Evolutionary conservation across 2,888 invertebrate species (phyloP).

Genomic region (Dione juno): DNA sequence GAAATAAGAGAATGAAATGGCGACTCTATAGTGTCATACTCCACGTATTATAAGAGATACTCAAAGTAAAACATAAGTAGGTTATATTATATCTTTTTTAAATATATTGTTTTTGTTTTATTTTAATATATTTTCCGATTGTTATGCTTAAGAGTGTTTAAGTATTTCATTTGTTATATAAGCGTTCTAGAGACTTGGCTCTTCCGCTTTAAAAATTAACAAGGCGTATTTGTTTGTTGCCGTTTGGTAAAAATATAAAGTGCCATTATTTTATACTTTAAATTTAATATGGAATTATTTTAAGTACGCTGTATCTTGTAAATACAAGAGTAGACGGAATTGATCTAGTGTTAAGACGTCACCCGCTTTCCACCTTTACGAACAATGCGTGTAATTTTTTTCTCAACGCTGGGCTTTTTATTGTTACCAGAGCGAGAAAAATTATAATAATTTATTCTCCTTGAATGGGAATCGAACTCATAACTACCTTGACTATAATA

Average conservation of each 20-base stretch:
- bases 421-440: too few relatives aligned
- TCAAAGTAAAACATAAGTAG: background rate
- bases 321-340: too few relatives aligned
- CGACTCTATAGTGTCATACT: background rate
- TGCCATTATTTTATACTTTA: slow-evolving; percentile 5
- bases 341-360: too few relatives aligned
- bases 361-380: too few relatives aligned
- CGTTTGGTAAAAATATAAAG: background rate
- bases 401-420: too few relatives aligned
- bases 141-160: slow-evolving; percentile 16
- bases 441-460: too few relatives aligned
- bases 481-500: too few relatives aligned
- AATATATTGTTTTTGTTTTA: background rate
- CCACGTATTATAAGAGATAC: background rate
- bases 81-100: background rate
- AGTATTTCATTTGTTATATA: slow-evolving; percentile 6
- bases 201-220: slow-evolving; percentile 14
- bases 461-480: too few relatives aligned
- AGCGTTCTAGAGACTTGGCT: slow-evolving; percentile 13
- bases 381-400: too few relatives aligned
- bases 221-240: slow-evolving; percentile 18
- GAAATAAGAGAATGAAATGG: background rate
- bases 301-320: too few relatives aligned
- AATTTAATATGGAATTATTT: slow-evolving; percentile 1
- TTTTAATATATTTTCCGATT: slow-evolving; percentile 16